A percentile compares a stretch with the other conserved stretches of the same genome.
phyloP scores from a whole-genome alignment of 2,797 vertebrate species.

The Novumbra hubbsi region DNA sequence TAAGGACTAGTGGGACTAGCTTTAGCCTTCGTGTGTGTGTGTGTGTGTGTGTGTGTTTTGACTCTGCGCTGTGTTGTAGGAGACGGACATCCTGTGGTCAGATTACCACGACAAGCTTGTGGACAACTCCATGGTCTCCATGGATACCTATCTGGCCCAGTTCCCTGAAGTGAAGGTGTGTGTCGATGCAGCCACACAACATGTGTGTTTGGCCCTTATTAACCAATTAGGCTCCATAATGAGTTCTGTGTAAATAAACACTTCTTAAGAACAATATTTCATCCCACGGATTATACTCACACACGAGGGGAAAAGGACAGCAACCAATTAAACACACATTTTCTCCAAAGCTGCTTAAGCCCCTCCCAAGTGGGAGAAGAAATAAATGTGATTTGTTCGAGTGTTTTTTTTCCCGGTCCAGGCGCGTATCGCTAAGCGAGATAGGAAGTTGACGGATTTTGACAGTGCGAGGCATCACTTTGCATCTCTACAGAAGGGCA shows the following conservation, averaged over 20 bases:
- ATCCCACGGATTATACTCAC: background rate
- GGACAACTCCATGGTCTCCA: slow-evolving; percentile 81
- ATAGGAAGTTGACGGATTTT: slow-evolving; percentile 94
- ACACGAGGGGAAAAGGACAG: background rate
- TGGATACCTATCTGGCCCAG: slow-evolving; percentile 91
- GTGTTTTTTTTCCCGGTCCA: slow-evolving; percentile 42
- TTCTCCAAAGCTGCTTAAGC: background rate
- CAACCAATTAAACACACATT: background rate
- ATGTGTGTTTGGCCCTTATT: background rate
- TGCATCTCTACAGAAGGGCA: slow-evolving; percentile 89
- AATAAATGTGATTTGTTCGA: background rate
- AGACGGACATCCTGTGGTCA: slow-evolving; percentile 90
- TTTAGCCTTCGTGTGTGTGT: background rate
- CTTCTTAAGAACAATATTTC: background rate
- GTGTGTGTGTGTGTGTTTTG: background rate
- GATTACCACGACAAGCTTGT: slow-evolving; percentile 91
- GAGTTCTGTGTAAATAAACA: background rate
- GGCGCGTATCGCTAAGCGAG: slow-evolving; percentile 93
- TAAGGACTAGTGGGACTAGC: slow-evolving; percentile 10
- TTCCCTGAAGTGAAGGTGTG: slow-evolving; percentile 95
- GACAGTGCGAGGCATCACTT: slow-evolving; percentile 97
- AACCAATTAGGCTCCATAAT: background rate
- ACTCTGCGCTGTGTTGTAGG: slow-evolving; percentile 67
- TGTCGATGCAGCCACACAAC: background rate
- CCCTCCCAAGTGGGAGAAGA: background rate